phyloP scores from a whole-genome alignment of 2,888 invertebrate species.

The Caenorhabditis doughertyi region DNA sequence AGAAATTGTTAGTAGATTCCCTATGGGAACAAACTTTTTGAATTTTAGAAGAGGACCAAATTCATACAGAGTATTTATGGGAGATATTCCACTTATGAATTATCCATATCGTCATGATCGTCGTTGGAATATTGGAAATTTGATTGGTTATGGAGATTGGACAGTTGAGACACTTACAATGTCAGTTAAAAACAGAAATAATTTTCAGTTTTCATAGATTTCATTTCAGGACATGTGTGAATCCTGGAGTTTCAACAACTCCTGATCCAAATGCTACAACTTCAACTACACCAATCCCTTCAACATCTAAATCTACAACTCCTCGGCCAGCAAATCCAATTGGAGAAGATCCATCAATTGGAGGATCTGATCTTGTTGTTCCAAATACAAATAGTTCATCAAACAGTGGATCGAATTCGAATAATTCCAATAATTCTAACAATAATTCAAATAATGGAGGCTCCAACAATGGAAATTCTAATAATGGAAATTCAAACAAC shows the following conservation, averaged over 20 bases:
- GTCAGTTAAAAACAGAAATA: constrained; percentile 3
- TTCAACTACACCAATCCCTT: neutral
- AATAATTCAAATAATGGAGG: constrained; percentile 3
- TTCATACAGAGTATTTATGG: neutral
- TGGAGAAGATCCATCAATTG: constrained; percentile 10
- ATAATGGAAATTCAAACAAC: constrained; percentile 14
- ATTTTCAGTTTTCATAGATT: neutral
- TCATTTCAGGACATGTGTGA: constrained; percentile 27
- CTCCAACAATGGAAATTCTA: neutral
- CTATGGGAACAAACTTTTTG: neutral
- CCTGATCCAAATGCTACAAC: constrained; percentile 7
- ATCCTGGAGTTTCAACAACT: constrained; percentile 7
- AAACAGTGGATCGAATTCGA: constrained; percentile 20
- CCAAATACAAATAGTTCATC: neutral
- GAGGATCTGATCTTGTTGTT: constrained; percentile 9
- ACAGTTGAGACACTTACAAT: constrained; percentile 21
- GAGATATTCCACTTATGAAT: neutral
- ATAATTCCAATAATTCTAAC: neutral
- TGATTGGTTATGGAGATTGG: constrained; percentile 42
- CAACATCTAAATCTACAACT: neutral
- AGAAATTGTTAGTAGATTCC: neutral
- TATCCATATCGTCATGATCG: constrained; percentile 10
- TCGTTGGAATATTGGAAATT: constrained; percentile 28
- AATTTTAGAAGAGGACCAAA: constrained; percentile 16
- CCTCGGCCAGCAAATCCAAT: neutral